phyloP scores from a whole-genome alignment of 2,113 vertebrate genomes.

The Lepidothrix coronata region DNA sequence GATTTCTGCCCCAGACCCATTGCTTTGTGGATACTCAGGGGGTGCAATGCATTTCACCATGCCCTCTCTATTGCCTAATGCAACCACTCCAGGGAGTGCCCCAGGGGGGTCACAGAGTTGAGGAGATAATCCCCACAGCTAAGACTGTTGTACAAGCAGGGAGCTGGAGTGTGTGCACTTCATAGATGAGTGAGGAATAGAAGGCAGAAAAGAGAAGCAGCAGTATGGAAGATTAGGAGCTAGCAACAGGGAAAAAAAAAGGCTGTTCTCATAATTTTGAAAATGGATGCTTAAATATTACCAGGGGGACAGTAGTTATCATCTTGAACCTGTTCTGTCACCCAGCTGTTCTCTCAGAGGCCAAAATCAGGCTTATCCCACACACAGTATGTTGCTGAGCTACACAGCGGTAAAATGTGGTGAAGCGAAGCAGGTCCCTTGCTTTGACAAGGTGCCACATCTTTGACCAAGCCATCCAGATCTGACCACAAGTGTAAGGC shows the following conservation, averaged over 20 bases:
- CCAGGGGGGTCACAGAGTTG: accelerated
- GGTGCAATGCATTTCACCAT: accelerated
- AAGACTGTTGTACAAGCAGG: not conserved
- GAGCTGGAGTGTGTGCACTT: not conserved
- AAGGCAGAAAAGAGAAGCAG: not conserved
- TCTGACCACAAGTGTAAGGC: not conserved
- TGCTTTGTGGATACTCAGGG: not conserved
- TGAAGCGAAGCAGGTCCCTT: accelerated
- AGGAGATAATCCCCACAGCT: not conserved
- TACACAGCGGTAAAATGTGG: accelerated
- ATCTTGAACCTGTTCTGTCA: not conserved
- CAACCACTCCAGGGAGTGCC: accelerated
- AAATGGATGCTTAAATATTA: not conserved
- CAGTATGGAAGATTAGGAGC: not conserved
- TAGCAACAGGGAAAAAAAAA: accelerated
- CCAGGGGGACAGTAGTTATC: not conserved
- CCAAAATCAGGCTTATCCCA: not conserved
- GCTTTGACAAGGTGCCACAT: not conserved
- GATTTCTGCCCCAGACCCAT: accelerated
- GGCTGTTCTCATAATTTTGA: not conserved
- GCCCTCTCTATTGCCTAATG: accelerated
- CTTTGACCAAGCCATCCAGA: not conserved
- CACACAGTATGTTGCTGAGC: accelerated
- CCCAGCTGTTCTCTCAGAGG: not conserved
- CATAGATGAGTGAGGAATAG: not conserved